Conservation (phyloP, 2,113 vertebrate species). For the Protobothrops flavoviridis region DNA sequence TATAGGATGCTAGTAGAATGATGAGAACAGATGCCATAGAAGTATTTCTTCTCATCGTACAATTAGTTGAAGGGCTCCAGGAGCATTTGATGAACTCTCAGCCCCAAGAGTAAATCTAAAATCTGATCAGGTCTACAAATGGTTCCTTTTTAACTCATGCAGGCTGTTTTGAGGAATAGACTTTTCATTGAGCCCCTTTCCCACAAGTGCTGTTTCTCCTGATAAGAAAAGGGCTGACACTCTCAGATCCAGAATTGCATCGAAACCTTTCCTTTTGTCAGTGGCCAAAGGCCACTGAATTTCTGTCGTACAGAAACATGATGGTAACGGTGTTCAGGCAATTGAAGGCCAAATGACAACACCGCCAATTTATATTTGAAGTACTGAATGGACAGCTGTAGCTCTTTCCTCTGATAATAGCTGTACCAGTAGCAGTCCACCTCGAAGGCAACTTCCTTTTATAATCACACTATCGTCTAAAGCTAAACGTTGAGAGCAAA, state of each 20-base stretch:
- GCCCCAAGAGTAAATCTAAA: constrained; percentile 2
- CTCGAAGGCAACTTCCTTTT: constrained; percentile 51
- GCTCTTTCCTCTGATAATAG: constrained; percentile 32
- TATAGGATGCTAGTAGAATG: neutral
- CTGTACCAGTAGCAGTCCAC: constrained; percentile 1
- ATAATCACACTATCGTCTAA: constrained; percentile 22
- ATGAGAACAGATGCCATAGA: neutral
- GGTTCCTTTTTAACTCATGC: constrained; percentile 29
- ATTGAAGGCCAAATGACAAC: constrained; percentile 26
- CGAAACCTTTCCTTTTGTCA: constrained; percentile 24
- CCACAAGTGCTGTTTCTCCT: neutral
- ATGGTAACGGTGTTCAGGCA: constrained; percentile 13
- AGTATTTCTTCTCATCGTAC: neutral
- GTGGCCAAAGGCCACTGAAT: constrained; percentile 48
- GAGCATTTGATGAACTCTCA: neutral
- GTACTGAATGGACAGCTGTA: neutral
- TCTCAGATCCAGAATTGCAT: constrained; percentile 17
- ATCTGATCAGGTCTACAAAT: constrained; percentile 14
- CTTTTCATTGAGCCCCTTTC: neutral
- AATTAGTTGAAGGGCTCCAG: neutral
- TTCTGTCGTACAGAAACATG: constrained; percentile 45
- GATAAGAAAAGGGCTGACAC: constrained; percentile 34
- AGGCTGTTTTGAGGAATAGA: neutral
- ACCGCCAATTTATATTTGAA: constrained; percentile 28
- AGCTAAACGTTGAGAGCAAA: constrained; percentile 62